Evolutionary conservation across 2,888 invertebrate genomes (phyloP).

Genomic region (Amitus sp.): DNA sequence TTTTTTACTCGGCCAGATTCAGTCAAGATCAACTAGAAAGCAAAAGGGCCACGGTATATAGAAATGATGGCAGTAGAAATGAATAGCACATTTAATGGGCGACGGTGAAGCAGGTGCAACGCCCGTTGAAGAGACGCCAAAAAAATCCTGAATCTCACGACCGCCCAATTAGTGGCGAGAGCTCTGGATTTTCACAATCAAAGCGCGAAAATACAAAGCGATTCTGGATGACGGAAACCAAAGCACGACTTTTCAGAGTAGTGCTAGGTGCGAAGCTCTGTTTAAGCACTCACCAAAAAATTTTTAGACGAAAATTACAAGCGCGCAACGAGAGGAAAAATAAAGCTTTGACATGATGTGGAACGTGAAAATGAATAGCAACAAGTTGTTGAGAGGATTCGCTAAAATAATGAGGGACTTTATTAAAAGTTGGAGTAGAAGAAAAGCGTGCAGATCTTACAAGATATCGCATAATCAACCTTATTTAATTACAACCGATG

Average conservation of each 20-base stretch:
- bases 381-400: constrained; percentile 2
- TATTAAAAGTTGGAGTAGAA: background rate
- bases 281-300: too few relatives aligned
- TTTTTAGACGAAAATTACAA: constrained; percentile 17
- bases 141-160: constrained; percentile 55
- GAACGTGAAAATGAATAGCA: constrained; percentile 15
- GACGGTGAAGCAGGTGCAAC: constrained; percentile 43
- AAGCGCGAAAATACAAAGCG: constrained; percentile 39
- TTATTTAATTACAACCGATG: too few relatives aligned
- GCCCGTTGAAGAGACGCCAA: constrained; percentile 43
- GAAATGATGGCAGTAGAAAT: constrained; percentile 60
- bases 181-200: constrained; percentile 35
- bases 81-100: constrained; percentile 48
- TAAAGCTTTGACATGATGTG: constrained; percentile 6
- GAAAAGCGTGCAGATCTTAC: too few relatives aligned
- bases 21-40: constrained; percentile 14
- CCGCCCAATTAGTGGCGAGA: constrained; percentile 55
- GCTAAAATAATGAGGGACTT: background rate
- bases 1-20: constrained; percentile 8
- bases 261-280: constrained; percentile 31
- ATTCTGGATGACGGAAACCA: constrained; percentile 29
- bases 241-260: constrained; percentile 34
- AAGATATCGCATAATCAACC: too few relatives aligned
- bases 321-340: constrained; percentile 11
- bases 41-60: constrained; percentile 48